Percentiles rank a stretch among this genome's conserved stretches.
Evolutionary conservation across 1,140 invertebrate genomes (phyloP).

Genomic region (Euura saliciscinereae): DNA sequence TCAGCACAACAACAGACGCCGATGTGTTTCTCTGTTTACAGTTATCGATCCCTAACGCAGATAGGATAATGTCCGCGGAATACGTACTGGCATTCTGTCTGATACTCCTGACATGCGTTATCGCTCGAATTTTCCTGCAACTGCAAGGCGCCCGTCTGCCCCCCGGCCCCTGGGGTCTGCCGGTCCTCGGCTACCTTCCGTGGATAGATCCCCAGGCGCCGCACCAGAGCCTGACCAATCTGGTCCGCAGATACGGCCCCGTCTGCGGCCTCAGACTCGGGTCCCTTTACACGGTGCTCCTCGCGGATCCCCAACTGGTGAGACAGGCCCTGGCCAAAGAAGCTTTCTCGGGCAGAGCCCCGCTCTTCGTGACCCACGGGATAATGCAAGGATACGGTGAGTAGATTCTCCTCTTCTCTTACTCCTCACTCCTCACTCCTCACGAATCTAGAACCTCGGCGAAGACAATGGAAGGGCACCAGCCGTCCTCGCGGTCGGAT

Average conservation of each 20-base stretch:
- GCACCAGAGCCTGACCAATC: conserved; percentile 69
- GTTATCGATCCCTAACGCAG: background rate
- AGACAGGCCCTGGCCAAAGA: conserved; percentile 74
- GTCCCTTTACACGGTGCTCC: conserved; percentile 71
- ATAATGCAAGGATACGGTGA: conserved; percentile 87
- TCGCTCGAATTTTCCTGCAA: background rate
- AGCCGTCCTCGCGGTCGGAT: conserved; percentile 26
- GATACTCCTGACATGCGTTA: conserved; percentile 17
- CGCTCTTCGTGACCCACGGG: conserved; percentile 81
- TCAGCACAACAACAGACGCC: too few relatives aligned
- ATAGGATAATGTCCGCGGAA: background rate
- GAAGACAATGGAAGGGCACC: conserved; percentile 42
- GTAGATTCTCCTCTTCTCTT: conserved; percentile 26
- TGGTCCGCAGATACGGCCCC: conserved; percentile 71
- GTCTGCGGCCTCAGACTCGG: conserved; percentile 78
- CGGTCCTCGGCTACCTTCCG: conserved; percentile 78
- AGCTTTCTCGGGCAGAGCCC: conserved; percentile 73
- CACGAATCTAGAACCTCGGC: background rate
- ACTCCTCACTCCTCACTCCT: background rate
- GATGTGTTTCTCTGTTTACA: background rate
- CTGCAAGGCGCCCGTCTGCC: conserved; percentile 59
- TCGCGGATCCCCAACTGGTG: conserved; percentile 75
- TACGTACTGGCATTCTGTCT: background rate
- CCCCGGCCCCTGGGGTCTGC: conserved; percentile 79
- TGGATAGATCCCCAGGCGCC: conserved; percentile 71